Conservation (phyloP, 1,140 invertebrate species). For the Drosophila tsacasi region DNA sequence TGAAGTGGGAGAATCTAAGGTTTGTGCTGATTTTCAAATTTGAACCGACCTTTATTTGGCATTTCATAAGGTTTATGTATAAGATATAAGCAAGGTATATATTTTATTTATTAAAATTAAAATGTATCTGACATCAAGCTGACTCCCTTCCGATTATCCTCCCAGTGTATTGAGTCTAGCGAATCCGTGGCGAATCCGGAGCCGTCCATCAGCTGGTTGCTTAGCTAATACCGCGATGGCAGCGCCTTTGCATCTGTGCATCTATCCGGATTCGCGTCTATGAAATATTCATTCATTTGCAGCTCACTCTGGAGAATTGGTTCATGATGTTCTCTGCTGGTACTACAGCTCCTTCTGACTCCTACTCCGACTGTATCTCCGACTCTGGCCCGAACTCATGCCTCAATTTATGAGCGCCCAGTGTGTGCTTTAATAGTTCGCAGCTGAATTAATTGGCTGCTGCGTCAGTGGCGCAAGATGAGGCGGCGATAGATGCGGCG, state of each 20-base stretch:
- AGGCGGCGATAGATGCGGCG: conserved; percentile 36
- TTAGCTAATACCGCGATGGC: conserved; percentile 45
- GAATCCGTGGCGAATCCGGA: conserved; percentile 16
- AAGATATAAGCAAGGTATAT: not conserved
- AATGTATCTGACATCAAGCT: not conserved
- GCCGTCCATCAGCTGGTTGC: conserved; percentile 50
- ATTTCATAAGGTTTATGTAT: no score
- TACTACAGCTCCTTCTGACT: conserved; percentile 24
- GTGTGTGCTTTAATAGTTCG: conserved; percentile 83
- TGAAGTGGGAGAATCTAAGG: not conserved
- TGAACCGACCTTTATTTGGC: not conserved
- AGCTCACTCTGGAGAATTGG: conserved; percentile 74
- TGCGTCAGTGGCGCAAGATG: conserved; percentile 34
- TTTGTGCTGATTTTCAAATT: not conserved
- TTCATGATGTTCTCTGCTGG: conserved; percentile 58
- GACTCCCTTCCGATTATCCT: not conserved
- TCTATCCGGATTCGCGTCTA: conserved; percentile 65
- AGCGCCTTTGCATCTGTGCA: conserved; percentile 63
- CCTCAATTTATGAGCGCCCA: conserved; percentile 80
- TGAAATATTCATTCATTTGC: conserved; percentile 83
- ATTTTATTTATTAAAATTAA: not conserved
- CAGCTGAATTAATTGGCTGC: conserved; percentile 81
- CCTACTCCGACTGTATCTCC: conserved; percentile 9
- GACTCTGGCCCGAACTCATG: conserved; percentile 11
- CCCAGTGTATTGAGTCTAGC: conserved; percentile 6